These are phyloP conservation scores for Phania funesta DNA, from an alignment of 2,888 invertebrate genomes.

Conservation along the genomic window DNA sequence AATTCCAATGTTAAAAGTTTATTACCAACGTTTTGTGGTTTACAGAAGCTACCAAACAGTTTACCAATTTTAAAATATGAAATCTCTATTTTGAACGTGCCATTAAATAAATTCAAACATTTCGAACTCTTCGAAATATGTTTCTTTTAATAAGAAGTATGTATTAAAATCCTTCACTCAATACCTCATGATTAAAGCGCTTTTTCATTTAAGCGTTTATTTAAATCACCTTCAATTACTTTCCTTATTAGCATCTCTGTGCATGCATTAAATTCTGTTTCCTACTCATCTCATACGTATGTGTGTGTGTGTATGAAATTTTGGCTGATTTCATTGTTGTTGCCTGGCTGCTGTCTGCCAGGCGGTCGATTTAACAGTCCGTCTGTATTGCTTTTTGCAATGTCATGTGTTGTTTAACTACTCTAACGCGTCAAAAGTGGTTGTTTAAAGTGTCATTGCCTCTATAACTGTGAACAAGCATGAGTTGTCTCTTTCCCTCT, in stretches of 20 bases:
- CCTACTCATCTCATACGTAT: slow-evolving; percentile 10
- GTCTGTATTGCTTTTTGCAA: slow-evolving; percentile 1
- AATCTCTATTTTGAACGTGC: too few relatives aligned
- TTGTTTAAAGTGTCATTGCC: slow-evolving; percentile 64
- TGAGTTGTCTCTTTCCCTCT: slow-evolving; percentile 53
- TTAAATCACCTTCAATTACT: not conserved
- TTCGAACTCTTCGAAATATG: too few relatives aligned
- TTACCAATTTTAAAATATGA: too few relatives aligned
- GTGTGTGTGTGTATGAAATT: not conserved
- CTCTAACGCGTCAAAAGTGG: slow-evolving; percentile 65
- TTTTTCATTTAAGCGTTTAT: slow-evolving; percentile 9
- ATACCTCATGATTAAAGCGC: not conserved
- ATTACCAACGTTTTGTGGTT: too few relatives aligned
- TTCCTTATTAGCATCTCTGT: slow-evolving; percentile 49
- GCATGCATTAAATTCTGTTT: slow-evolving; percentile 31
- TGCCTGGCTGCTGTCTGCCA: slow-evolving; percentile 3
- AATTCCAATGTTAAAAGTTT: too few relatives aligned
- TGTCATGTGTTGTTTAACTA: slow-evolving; percentile 38
- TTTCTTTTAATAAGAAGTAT: too few relatives aligned
- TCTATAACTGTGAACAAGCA: slow-evolving; percentile 14
- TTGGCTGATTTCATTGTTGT: slow-evolving; percentile 15
- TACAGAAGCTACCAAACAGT: too few relatives aligned
- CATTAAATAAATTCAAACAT: too few relatives aligned
- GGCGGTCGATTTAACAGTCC: slow-evolving; percentile 1
- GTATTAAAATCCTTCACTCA: too few relatives aligned